Conservation (phyloP, 2,888 invertebrate species). For the Argynnis bischoffii region DNA sequence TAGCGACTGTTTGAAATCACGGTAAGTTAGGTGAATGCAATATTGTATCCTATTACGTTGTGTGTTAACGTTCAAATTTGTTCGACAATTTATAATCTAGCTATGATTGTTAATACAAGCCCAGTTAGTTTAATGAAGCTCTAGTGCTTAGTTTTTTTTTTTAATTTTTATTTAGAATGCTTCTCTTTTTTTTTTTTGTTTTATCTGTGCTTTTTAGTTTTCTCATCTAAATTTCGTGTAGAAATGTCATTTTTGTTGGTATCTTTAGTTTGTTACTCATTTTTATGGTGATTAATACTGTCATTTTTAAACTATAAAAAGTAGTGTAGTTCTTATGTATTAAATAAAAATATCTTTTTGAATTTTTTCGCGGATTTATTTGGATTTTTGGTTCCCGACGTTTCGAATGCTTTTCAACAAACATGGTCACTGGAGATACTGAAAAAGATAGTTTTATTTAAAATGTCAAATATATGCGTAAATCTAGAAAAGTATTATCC, state of each 20-base stretch:
- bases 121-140: slow-evolving; percentile 16
- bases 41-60: slow-evolving; percentile 1
- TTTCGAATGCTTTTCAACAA: no score
- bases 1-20: slow-evolving; percentile 41
- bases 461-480: no score
- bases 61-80: background rate
- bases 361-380: no score
- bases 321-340: no score
- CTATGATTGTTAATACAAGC: background rate
- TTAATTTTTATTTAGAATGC: background rate
- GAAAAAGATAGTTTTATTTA: no score
- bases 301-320: no score
- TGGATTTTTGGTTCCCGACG: no score
- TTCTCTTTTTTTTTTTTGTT: slow-evolving; percentile 5
- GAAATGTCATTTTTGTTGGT: background rate
- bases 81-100: slow-evolving; percentile 2
- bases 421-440: no score
- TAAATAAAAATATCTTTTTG: no score
- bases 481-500: no score
- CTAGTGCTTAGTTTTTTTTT: slow-evolving; percentile 8
- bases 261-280: no score
- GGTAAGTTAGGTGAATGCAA: slow-evolving; percentile 50
- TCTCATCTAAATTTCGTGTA: background rate
- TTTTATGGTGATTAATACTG: no score
- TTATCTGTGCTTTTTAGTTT: background rate